Conservation (phyloP, 2,888 invertebrate species). For the Meliscaeva auricollis region DNA sequence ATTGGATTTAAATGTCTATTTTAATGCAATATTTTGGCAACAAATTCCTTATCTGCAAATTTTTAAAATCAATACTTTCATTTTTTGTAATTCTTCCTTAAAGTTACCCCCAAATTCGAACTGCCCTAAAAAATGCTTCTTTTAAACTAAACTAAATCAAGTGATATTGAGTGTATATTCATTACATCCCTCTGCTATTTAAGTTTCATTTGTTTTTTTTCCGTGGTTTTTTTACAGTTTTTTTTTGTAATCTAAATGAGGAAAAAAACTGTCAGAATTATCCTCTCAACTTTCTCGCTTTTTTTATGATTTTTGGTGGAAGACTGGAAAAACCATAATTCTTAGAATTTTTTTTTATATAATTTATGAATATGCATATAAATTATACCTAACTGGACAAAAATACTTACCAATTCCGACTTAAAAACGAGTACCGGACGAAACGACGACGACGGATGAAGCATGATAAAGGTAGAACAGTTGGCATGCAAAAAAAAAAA, state of each 20-base stretch:
- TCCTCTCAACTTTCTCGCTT: conserved; percentile 14
- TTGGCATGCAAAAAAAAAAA: background rate
- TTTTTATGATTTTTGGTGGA: conserved; percentile 5
- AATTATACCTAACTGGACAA: conserved; percentile 55
- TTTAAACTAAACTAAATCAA: no score
- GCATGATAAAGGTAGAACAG: background rate
- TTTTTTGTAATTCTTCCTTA: no score
- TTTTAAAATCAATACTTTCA: no score
- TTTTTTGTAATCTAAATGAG: no score
- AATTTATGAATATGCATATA: conserved; percentile 67
- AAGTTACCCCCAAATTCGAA: no score
- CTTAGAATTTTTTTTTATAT: conserved; percentile 63
- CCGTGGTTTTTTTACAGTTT: background rate
- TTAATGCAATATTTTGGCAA: no score
- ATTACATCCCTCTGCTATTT: conserved; percentile 1
- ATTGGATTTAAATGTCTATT: no score
- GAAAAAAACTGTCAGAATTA: conserved; percentile 2
- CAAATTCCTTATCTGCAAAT: no score
- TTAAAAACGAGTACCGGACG: background rate
- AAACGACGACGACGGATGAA: conserved; percentile 24
- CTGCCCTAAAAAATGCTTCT: no score
- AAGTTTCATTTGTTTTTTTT: background rate
- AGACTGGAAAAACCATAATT: conserved; percentile 5
- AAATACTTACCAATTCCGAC: conserved; percentile 4
- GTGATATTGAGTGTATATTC: background rate